Percentiles rank a stretch among this genome's conserved stretches.
phyloP scores from a whole-genome alignment of 2,797 vertebrate species.

The Discoglossus pictus region DNA sequence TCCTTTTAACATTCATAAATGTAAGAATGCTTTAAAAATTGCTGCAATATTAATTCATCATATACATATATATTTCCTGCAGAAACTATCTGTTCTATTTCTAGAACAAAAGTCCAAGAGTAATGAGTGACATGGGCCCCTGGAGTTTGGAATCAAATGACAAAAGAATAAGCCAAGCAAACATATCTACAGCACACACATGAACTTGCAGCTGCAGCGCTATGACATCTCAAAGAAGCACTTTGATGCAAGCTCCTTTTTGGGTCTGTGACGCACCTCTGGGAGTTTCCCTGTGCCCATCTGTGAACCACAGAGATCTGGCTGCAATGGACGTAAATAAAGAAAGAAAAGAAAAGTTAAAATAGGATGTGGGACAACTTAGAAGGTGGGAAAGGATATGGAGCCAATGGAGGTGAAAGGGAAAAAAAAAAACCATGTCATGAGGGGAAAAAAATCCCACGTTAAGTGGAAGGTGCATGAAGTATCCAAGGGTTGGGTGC shows the following conservation, averaged over 20 bases:
- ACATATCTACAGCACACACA: slow-evolving; percentile 80
- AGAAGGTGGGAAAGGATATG: slow-evolving; percentile 71
- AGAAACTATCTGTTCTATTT: slow-evolving; percentile 55
- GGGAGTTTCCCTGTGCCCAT: slow-evolving; percentile 81
- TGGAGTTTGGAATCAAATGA: slow-evolving; percentile 66
- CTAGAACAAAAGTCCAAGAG: slow-evolving; percentile 64
- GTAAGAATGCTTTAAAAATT: too few species aligned
- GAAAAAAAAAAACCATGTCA: slow-evolving; percentile 52
- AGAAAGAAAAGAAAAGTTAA: slow-evolving; percentile 86
- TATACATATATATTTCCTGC: too few species aligned
- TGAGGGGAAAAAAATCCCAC: slow-evolving; percentile 40
- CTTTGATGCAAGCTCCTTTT: slow-evolving; percentile 76
- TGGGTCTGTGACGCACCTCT: slow-evolving; percentile 82
- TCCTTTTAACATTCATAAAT: too few species aligned
- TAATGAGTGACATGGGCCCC: slow-evolving; percentile 73
- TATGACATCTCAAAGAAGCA: slow-evolving; percentile 81
- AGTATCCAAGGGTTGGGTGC: slow-evolving; percentile 57
- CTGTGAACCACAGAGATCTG: slow-evolving; percentile 84
- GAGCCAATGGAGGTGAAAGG: slow-evolving; percentile 62
- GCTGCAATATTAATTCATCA: too few species aligned
- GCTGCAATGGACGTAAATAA: slow-evolving; percentile 83
- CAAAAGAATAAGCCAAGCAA: slow-evolving; percentile 76
- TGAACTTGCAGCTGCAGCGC: slow-evolving; percentile 75
- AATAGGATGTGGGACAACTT: slow-evolving; percentile 80
- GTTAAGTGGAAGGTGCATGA: slow-evolving; percentile 57